Base-by-base conservation (phyloP, 2,888 invertebrate genomes). In the Zaprionus lineosus region DNA sequence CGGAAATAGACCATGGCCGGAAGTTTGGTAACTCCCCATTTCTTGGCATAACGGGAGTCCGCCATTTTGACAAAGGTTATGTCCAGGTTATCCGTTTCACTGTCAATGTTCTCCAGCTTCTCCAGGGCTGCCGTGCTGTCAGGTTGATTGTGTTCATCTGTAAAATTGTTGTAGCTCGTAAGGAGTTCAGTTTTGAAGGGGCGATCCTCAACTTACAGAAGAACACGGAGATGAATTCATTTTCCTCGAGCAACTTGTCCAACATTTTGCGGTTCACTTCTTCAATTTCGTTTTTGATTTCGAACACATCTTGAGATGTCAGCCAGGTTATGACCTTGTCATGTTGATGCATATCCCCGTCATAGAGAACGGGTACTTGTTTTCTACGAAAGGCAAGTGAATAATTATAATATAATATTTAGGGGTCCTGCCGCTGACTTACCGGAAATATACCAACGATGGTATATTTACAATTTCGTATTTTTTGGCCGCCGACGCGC, bases 191-290 rank as follows among this genome's bases (percentile, higher is more conserved):
- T n/a, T n/a, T n/a, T n/a, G n/a, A n/a, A n/a, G n/a, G n/a, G n/a
- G n/a, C n/a, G n/a, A n/a, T n/a, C n/a, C n/a, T 14, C 0, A 64
- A 93, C 95, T 94, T 92, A 98, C 98, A 98, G 90, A 98, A 98
- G 89, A 96, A 98, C 47, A 98, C 97, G 3, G 97, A 95, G 41
- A 98, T 92, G 87, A 97, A 98, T 91, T 98, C 98, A 84, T 97
- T 97, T 89, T 98, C 98, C 74, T 97, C 96, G 46, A 98, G 91
- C 12, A 98, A 91, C 91, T 98, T 98, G 87, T 98, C 97, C 84
- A 98, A 91, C 97, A 98, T 98, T 91, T 98, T 97, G 65, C 96
- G 94, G 90, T 98, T 98, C 5, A 98, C 98, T 89, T 98, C 98
- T 89, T 98, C 98, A 86, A 98, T 98, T 92, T 97, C 97, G 87